A percentile compares a stretch with the other conserved stretches of the same genome.
Evolutionary conservation across 2,797 vertebrate genomes (phyloP).

Genomic region (Parotocinclus haroldoi): DNA sequence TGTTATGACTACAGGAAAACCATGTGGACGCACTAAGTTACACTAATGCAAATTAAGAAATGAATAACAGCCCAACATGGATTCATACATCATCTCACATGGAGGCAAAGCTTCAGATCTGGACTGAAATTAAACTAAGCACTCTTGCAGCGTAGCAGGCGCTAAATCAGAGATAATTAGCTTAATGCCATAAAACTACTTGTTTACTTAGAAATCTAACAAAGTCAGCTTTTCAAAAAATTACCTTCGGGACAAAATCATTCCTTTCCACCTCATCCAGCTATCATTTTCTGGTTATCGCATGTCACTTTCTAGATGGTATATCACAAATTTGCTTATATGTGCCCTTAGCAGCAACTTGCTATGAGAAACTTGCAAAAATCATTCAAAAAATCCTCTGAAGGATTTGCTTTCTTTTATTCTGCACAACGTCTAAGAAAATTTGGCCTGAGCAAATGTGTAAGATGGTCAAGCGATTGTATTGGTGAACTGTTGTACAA

Average conservation of each 20-base stretch:
- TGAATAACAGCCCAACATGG: conserved; percentile 43
- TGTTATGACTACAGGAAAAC: conserved; percentile 48
- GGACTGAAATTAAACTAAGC: conserved; percentile 31
- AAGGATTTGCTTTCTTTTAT: too few relatives aligned
- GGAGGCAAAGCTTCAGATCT: conserved; percentile 35
- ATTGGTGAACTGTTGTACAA: conserved; percentile 17
- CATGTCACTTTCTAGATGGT: background rate
- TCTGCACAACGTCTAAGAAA: background rate
- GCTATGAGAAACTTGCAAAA: too few relatives aligned
- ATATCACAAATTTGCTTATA: conserved; percentile 9
- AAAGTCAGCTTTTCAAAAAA: conserved; percentile 18
- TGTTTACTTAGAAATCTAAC: conserved; percentile 25
- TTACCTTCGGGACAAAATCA: background rate
- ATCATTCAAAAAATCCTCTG: too few relatives aligned
- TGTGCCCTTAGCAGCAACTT: background rate
- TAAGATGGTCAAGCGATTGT: conserved; percentile 13
- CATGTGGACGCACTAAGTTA: conserved; percentile 48
- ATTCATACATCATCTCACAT: conserved; percentile 46
- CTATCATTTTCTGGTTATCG: background rate
- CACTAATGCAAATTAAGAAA: conserved; percentile 48
- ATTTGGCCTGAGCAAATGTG: conserved; percentile 34
- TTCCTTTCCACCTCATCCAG: background rate
- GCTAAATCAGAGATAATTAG: conserved; percentile 46
- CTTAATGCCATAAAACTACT: conserved; percentile 33
- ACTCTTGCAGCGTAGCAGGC: conserved; percentile 11